Conservation (phyloP, 2,888 invertebrate species). For the Hylaea fasciaria region DNA sequence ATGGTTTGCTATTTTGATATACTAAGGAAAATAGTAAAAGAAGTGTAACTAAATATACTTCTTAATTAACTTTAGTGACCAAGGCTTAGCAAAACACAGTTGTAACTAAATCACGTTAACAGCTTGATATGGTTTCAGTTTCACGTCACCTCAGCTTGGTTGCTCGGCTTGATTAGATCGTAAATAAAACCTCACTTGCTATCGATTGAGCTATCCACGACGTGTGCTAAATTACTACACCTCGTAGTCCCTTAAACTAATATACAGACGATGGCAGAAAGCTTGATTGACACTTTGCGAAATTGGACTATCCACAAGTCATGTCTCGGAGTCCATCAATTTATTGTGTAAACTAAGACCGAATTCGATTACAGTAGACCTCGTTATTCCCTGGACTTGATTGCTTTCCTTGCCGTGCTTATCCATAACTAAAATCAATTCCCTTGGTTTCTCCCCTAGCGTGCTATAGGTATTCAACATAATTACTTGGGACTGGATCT, state of each 20-base stretch:
- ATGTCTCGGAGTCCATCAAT: constrained; percentile 5
- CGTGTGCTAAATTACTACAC: constrained; percentile 24
- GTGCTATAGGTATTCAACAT: background rate
- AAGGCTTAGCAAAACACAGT: background rate
- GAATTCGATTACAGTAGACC: constrained; percentile 11
- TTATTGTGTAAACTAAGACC: constrained; percentile 6
- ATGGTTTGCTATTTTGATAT: background rate
- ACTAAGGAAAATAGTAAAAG: background rate
- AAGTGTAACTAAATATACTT: no score
- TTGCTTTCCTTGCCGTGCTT: constrained; percentile 11
- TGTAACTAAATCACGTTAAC: constrained; percentile 8
- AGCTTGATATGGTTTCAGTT: constrained; percentile 11
- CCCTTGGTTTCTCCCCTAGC: constrained; percentile 2
- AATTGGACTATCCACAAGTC: constrained; percentile 3
- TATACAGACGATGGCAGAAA: constrained; percentile 1
- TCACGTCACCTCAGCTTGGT: constrained; percentile 8
- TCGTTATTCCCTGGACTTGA: constrained; percentile 9
- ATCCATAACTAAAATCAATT: constrained; percentile 16
- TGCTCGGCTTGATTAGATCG: constrained; percentile 28
- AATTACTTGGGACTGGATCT: background rate
- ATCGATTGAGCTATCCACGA: constrained; percentile 20
- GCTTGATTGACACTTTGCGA: constrained; percentile 10
- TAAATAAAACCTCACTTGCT: constrained; percentile 26
- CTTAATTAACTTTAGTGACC: background rate
- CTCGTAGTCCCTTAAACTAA: constrained; percentile 12